Evolutionary conservation across 2,797 vertebrate species (phyloP), one percentile per base, ranked within the genome.

Genomic region (Anabas testudineus): DNA sequence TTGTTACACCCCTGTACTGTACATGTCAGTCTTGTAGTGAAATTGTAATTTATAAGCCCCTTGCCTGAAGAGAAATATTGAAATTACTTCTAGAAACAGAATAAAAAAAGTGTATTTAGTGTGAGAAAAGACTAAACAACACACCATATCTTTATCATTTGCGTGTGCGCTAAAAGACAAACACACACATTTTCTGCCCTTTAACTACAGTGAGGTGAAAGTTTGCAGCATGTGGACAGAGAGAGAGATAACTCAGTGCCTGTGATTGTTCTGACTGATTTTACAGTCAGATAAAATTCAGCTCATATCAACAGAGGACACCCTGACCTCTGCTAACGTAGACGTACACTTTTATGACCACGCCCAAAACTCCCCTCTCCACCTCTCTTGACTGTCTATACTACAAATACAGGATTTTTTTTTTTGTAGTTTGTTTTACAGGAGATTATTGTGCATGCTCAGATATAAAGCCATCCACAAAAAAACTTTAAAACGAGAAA

Each of bases 381-480:
- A n/a, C n/a, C n/a, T n/a, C n/a, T n/a, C n/a, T 32, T 32, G 9
- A 32, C 18, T 21, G 19, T 9, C 3, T 8, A 4, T 21, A 37
- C 9, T 49, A 15, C 30, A 57, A 16, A 48, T 39, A 58, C 5
- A 68, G 7, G 13, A 36, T n/a, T 42, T 24, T 46, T 36, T n/a
- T 3, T 39, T 14, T 21, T 19, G 3, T 13, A 7, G 2, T 22
- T 42, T 51, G 7, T 26, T 45, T 15, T 24, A 19, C 7, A 26
- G 2, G 15, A 51, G 9, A n/a, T 37, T 26, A 19, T 46, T 41
- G 22, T 21, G 4, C 7, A 87, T 94, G 34, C 95, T 96, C 58
- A 91, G 37, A 15, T 94, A 81, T 7, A 75, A 95, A 71, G 95
- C 34, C 5, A 30, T 24, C 5, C 6, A 18, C 0, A 7, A 10